Base-by-base conservation (phyloP, 2,888 invertebrate species). In the Volucella zonaria region DNA sequence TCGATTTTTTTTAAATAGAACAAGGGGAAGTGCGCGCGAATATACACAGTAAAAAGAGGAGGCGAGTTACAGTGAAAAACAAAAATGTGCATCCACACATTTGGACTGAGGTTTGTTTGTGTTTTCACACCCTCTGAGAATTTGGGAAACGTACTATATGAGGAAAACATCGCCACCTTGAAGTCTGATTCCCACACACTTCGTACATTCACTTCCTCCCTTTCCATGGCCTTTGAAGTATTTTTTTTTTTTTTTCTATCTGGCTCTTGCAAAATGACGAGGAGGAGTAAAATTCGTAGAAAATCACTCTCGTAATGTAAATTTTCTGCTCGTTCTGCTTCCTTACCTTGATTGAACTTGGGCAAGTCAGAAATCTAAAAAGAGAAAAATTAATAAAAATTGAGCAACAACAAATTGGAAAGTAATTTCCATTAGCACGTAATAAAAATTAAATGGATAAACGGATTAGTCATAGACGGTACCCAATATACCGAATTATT, bases 381-480 rank as follows among this genome's bases (percentile, higher is more conserved):
- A 40, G 40, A 61, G 31, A 31, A 6, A 31, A 31, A 31, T 4
- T 4, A 31, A 31, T 6, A 31, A 42, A 58, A 67, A 66, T 70
- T 77, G 45, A 52, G 64, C 68, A 78, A 74, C 74, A 82, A 82
- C 78, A 82, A 82, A 67, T 70, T 62, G 45, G n/a, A 70, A 59
- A 61, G 78, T 52, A 83, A 79, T 79, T 83, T 79, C 79, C 82
- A 83, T 83, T 83, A 79, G 79, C 79, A 83, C 64, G 73, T 71
- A 79, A 78, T 83, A 79, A 83, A 82, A 83, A 54, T 70, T 54
- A 59, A 75, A 83, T 61, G 31, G 31, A 31, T 31, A 31, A 6
- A 31, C 31, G 70, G 71, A 66, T 75, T 75, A 81, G 75, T 81
- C 81, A 81, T 75, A 70, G 62, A 56, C 70, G 62, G 47, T 31